These are phyloP conservation scores for Xylocampa areola DNA, from an alignment of 2,888 invertebrate genomes.

Conservation along the genomic window DNA sequence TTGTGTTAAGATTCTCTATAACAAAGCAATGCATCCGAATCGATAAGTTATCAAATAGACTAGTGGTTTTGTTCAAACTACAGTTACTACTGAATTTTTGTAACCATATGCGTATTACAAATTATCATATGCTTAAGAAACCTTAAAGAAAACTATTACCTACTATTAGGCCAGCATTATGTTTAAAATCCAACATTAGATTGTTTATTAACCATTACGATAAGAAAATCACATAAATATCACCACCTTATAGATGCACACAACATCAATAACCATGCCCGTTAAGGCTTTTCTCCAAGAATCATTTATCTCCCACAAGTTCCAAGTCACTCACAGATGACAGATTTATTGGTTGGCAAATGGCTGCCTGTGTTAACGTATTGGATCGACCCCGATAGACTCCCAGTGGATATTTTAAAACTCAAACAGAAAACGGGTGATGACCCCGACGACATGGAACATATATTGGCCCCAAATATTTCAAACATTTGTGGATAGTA, in stretches of 20 bases:
- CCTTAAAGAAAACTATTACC: too few species aligned
- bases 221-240: not conserved
- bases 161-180: too few species aligned
- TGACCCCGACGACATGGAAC: not conserved
- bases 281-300: conserved; percentile 2
- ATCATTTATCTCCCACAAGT: conserved; percentile 46
- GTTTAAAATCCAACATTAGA: too few species aligned
- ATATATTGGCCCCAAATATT: not conserved
- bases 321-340: conserved; percentile 42
- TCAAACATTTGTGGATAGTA: too few species aligned
- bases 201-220: too few species aligned
- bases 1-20: too few species aligned
- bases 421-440: conserved; percentile 3
- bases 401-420: conserved; percentile 28
- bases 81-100: too few species aligned
- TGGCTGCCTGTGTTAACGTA: conserved; percentile 42
- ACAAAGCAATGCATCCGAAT: too few species aligned
- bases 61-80: too few species aligned
- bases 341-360: conserved; percentile 56
- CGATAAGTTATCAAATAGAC: too few species aligned
- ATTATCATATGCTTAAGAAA: too few species aligned
- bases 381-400: conserved; percentile 39
- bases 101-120: too few species aligned
- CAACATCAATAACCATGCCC: conserved; percentile 24
- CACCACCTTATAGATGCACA: conserved; percentile 6